A percentile compares a stretch with the other conserved stretches of the same genome.
Conservation (phyloP, 1,140 invertebrate genomes). For the Drosophila nigromelanica region DNA sequence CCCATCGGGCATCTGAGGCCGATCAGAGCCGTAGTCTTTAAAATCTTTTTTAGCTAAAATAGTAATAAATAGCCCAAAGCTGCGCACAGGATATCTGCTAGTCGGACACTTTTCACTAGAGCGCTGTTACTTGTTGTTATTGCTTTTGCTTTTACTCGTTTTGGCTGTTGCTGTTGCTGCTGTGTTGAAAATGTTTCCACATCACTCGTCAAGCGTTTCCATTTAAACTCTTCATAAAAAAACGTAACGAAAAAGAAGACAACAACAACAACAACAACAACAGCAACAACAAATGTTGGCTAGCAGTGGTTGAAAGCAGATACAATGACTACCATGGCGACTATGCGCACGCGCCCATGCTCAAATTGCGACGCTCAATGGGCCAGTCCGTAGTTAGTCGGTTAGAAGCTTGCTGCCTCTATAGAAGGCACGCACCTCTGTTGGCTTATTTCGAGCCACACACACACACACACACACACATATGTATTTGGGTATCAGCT, state of each 20-base stretch:
- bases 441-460: neutral
- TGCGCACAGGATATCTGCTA: no score
- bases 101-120: no score
- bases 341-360: constrained; percentile 77
- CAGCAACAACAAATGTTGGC: constrained; percentile 34
- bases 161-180: constrained; percentile 34
- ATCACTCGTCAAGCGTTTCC: constrained; percentile 84
- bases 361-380: constrained; percentile 57
- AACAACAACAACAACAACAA: constrained; percentile 37
- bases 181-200: constrained; percentile 84
- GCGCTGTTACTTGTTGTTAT: constrained; percentile 1
- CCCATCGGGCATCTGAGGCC: no score
- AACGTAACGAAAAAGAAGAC: constrained; percentile 49
- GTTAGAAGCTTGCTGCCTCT: constrained; percentile 1
- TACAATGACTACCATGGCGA: constrained; percentile 60
- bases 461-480: no score
- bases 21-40: no score
- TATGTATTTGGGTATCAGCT: no score
- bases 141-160: constrained; percentile 44
- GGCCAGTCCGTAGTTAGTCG: constrained; percentile 17
- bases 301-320: constrained; percentile 63
- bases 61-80: no score
- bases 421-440: no score
- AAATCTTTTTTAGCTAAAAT: no score
- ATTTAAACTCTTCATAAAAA: constrained; percentile 67